These are phyloP conservation scores for Eudyptes chrysolophus DNA, from an alignment of 2,113 vertebrate genomes.

Conservation along the genomic window DNA sequence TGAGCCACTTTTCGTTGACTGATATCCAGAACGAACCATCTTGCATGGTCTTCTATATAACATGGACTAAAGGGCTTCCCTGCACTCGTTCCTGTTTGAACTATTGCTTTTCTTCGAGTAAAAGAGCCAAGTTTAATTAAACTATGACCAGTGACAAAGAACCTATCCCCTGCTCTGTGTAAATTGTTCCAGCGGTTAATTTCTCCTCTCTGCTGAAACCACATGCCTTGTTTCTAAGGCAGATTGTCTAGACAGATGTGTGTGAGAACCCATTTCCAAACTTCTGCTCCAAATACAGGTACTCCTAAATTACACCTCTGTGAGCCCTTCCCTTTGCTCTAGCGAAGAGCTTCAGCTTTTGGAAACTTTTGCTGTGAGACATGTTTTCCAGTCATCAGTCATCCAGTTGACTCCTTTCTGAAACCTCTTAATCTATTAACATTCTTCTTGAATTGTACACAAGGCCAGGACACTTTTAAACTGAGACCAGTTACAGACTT, in stretches of 20 bases:
- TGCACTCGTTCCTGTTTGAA: background rate
- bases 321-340: background rate
- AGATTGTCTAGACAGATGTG: background rate
- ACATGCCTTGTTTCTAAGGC: background rate
- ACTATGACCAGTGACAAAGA: background rate
- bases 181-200: background rate
- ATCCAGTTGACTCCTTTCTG: background rate
- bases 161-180: background rate
- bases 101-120: background rate
- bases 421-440: background rate
- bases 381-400: background rate
- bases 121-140: slow-evolving; percentile 1
- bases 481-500: background rate
- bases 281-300: background rate
- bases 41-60: background rate
- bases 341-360: background rate
- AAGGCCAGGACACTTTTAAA: background rate
- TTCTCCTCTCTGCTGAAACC: background rate
- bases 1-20: background rate
- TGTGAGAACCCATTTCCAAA: background rate
- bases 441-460: background rate
- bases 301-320: background rate
- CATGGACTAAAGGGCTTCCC: background rate
- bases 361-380: background rate
- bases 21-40: background rate